Evolutionary conservation across 2,888 invertebrate species (phyloP).

Genomic region (Tyria jacobaeae): DNA sequence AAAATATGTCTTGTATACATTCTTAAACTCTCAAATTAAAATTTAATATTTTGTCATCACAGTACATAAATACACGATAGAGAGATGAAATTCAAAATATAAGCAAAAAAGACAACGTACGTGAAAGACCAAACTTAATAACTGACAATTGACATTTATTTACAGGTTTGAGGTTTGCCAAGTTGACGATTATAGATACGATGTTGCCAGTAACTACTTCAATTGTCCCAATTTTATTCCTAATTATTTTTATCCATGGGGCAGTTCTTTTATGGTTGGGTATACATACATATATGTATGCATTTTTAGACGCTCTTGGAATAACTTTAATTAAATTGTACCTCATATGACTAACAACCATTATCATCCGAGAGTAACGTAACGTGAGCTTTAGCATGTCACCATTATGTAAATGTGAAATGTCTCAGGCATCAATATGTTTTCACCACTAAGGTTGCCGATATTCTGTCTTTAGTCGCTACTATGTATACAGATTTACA

Average conservation of each 20-base stretch:
- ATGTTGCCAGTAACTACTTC: constrained; percentile 6
- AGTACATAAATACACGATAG: constrained; percentile 62
- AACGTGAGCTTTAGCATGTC: too few relatives aligned
- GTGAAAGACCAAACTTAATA: constrained; percentile 55
- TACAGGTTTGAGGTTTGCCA: constrained; percentile 9
- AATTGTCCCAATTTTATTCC: not conserved
- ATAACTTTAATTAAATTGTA: too few relatives aligned
- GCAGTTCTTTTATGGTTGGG: not conserved
- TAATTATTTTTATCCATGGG: not conserved
- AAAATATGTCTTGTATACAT: constrained; percentile 50
- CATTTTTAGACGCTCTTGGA: not conserved
- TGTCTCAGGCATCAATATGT: too few relatives aligned
- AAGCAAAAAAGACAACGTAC: constrained; percentile 62
- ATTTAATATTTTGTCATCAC: constrained; percentile 59
- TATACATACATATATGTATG: too few relatives aligned
- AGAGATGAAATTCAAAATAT: constrained; percentile 62
- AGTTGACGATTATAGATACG: not conserved
- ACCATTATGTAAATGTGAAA: too few relatives aligned
- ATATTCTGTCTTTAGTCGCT: too few relatives aligned
- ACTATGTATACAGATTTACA: too few relatives aligned
- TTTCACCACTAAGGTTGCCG: too few relatives aligned
- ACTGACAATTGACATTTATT: constrained; percentile 35
- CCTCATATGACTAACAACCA: too few relatives aligned
- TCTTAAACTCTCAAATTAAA: constrained; percentile 48
- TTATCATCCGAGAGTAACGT: too few relatives aligned